Evolutionary conservation across 1,140 invertebrate species (phyloP).

Genomic region (Planococcus citri): DNA sequence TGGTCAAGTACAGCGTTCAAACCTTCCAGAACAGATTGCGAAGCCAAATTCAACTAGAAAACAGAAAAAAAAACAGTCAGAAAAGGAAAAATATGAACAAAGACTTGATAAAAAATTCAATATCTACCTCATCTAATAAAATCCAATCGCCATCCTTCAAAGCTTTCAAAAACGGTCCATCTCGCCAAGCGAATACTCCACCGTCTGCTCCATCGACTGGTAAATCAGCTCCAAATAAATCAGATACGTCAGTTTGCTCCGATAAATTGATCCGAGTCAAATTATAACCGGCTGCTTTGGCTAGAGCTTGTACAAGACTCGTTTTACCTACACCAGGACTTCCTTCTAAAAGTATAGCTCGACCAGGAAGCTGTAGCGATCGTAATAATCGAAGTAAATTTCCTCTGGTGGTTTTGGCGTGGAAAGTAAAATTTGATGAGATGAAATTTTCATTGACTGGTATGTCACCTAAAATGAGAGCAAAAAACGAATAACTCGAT

Average conservation of each 20-base stretch:
- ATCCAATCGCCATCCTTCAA: constrained; percentile 91
- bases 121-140: constrained; percentile 75
- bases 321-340: constrained; percentile 98
- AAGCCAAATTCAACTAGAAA: constrained; percentile 79
- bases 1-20: constrained; percentile 98
- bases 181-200: constrained; percentile 87
- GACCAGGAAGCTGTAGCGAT: constrained; percentile 67
- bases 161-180: constrained; percentile 88
- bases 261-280: constrained; percentile 92
- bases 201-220: constrained; percentile 75
- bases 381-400: constrained; percentile 77
- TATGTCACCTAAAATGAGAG: constrained; percentile 22
- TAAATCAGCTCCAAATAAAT: constrained; percentile 95
- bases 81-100: neutral
- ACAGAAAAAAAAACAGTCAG: constrained; percentile 14
- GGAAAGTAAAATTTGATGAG: constrained; percentile 49
- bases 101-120: neutral
- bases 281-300: constrained; percentile 60
- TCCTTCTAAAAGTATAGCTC: constrained; percentile 91
- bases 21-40: constrained; percentile 95
- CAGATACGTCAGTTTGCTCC: constrained; percentile 95
- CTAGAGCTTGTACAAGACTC: constrained; percentile 82
- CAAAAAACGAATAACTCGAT: no score
- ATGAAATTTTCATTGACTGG: constrained; percentile 24
- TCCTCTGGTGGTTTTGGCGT: constrained; percentile 65